Evolutionary conservation across 2,113 vertebrate species (phyloP), one percentile per base, ranked within the genome.

Genomic region (Zingel zingel): DNA sequence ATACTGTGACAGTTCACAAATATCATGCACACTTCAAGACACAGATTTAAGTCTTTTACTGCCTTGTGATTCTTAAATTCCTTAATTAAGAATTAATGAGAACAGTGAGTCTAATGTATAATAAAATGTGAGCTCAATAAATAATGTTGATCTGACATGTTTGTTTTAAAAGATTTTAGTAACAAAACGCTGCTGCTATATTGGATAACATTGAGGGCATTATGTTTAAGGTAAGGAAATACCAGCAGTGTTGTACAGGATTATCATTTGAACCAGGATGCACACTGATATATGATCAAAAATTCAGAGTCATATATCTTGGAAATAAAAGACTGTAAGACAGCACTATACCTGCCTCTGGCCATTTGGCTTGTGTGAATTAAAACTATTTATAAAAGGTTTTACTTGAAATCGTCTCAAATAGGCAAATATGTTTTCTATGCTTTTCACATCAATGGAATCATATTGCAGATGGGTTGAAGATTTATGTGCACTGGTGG

Each of bases 201-300:
- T 90, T 83, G 64, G 51, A 77, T 90, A 71, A 86, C 39, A 15
- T 30, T 3, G 9, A 58, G 11, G 8, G 15, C 50, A 59, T 81
- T 51, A 27, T 16, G 16, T 30, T 48, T 19, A 47, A 3, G 18
- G 69, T 63, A 63, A 57, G 69, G 25, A 47, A 78, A 75, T 43
- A 43, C 10, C 18, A 25, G 39, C 56, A 27, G 54, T 12, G 33
- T 27, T 43, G 5, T 14, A 13, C 11, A 21, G 13, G 7, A n/a
- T 50, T 5, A 7, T 64, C 8, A 9, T 67, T 62, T 75, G 19
- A 67, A 43, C 39, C 39, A 43, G 39, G 10, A 43, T 43, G 39
- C 39, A 43, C 39, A 43, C 39, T 11, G 39, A 43, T 43, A 43
- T 43, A 43, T 43, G 10, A 43, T 11, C 10, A 10, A 43, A 43